phyloP scores from a whole-genome alignment of 2,113 vertebrate genomes.

The Triplophysa tibetana region DNA sequence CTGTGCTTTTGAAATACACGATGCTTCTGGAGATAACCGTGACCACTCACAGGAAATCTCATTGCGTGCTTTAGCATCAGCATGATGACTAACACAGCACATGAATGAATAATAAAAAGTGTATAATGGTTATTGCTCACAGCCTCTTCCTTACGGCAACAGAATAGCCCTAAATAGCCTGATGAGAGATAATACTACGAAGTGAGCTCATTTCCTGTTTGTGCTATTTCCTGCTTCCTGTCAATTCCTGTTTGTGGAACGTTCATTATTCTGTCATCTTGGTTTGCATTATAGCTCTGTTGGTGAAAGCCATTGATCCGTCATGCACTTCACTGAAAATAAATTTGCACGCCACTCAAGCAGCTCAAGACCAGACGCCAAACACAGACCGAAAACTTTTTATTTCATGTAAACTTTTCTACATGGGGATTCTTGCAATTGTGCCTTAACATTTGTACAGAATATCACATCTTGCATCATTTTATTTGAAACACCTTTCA shows the following conservation, averaged over 20 bases:
- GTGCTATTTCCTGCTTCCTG: conserved; percentile 2
- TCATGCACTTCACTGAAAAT: too few species aligned
- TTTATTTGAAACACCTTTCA: too few species aligned
- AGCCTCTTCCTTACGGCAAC: too few species aligned
- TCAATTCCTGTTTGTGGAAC: conserved; percentile 37
- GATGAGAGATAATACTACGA: conserved; percentile 6
- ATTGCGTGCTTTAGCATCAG: background rate
- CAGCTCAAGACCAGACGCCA: too few species aligned
- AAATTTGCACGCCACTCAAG: too few species aligned
- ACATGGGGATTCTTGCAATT: too few species aligned
- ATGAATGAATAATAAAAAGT: background rate
- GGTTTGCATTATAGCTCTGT: background rate
- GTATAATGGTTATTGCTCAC: too few species aligned
- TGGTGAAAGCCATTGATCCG: too few species aligned
- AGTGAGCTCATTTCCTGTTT: conserved; percentile 21
- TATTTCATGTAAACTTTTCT: too few species aligned
- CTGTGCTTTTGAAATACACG: conserved; percentile 8
- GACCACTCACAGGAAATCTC: conserved; percentile 4
- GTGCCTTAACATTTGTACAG: too few species aligned
- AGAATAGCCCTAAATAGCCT: background rate
- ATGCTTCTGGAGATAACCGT: background rate
- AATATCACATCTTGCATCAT: too few species aligned
- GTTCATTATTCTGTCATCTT: conserved; percentile 22
- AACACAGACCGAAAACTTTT: background rate
- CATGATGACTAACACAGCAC: background rate